Evolutionary conservation across 2,797 vertebrate species (phyloP).

Genomic region (Oophaga sylvatica): DNA sequence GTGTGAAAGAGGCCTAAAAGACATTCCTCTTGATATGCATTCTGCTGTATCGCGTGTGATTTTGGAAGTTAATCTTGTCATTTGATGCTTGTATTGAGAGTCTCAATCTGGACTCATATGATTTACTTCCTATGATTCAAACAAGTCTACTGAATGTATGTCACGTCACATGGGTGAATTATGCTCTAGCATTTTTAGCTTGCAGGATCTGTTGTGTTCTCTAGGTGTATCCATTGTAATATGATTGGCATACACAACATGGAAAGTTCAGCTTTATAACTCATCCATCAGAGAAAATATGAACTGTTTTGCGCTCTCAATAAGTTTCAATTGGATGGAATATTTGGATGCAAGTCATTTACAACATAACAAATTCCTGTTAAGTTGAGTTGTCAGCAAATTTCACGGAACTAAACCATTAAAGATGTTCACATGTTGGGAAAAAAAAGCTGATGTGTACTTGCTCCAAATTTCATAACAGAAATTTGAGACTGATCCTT

Average conservation of each 20-base stretch:
- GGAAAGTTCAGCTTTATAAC: background rate
- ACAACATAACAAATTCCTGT: too few relatives aligned
- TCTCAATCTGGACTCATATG: background rate
- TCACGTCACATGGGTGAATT: background rate
- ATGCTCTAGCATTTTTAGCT: background rate
- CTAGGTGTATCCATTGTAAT: background rate
- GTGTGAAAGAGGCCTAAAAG: too few relatives aligned
- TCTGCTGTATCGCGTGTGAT: background rate
- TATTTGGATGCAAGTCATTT: too few relatives aligned
- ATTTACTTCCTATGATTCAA: background rate
- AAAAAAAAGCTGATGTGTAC: too few relatives aligned
- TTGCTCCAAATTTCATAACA: too few relatives aligned
- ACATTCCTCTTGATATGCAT: background rate
- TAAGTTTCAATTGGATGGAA: too few relatives aligned
- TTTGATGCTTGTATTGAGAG: background rate
- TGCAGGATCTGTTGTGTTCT: background rate
- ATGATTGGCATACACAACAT: background rate
- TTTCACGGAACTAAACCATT: too few relatives aligned
- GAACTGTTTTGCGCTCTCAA: too few relatives aligned
- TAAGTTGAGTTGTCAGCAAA: too few relatives aligned
- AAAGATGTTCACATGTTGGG: too few relatives aligned
- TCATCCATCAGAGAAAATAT: too few relatives aligned
- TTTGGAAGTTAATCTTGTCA: background rate
- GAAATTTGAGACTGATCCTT: too few relatives aligned
- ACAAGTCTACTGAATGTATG: background rate